Evolutionary conservation across 2,888 invertebrate genomes (phyloP).

Genomic region (Sturmia bella): DNA sequence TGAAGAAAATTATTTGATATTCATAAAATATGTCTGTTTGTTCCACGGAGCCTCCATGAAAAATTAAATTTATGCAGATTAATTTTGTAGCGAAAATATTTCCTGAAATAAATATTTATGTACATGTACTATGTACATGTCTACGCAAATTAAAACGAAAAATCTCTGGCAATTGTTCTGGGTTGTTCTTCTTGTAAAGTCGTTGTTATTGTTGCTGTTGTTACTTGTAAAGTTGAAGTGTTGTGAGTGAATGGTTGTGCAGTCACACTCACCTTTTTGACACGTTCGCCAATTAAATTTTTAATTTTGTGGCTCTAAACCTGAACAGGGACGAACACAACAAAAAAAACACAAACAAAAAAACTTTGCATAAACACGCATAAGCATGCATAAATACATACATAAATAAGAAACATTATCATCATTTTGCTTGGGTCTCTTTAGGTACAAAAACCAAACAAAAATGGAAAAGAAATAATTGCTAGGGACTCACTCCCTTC

Average conservation of each 20-base stretch:
- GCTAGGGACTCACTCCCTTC: conserved; percentile 1
- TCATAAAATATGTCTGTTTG: not conserved
- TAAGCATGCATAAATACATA: not conserved
- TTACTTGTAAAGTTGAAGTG: conserved; percentile 30
- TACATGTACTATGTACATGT: conserved; percentile 4
- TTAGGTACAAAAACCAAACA: not conserved
- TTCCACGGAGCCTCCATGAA: not conserved
- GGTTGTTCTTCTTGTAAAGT: not conserved
- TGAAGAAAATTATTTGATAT: not conserved
- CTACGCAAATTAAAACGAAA: not conserved
- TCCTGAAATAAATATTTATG: not conserved
- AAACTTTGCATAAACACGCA: not conserved
- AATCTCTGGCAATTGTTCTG: not conserved
- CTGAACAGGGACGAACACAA: conserved; percentile 11
- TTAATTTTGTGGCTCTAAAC: conserved; percentile 55
- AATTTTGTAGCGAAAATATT: not conserved
- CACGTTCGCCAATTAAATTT: conserved; percentile 65
- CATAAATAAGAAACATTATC: not conserved
- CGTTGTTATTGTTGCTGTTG: conserved; percentile 4
- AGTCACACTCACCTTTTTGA: conserved; percentile 59
- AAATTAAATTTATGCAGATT: conserved; percentile 5
- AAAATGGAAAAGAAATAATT: conserved; percentile 2
- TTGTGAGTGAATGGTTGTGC: conserved; percentile 35
- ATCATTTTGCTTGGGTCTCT: conserved; percentile 17
- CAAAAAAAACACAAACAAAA: not conserved